Conservation (phyloP, 2,888 invertebrate species). For the Lissonota sp. region DNA sequence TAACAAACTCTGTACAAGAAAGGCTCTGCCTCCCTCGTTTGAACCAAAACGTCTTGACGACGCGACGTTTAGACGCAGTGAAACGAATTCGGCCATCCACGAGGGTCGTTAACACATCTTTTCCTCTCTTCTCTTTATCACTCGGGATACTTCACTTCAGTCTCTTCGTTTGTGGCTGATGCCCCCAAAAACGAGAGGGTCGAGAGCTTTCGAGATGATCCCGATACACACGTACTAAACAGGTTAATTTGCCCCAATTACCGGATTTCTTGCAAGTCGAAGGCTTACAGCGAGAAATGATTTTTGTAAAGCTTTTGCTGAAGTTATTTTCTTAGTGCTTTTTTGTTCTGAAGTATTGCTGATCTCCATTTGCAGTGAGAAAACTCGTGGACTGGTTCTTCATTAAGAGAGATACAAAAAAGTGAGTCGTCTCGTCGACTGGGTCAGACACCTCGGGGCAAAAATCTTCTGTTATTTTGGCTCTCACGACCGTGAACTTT, state of each 20-base stretch:
- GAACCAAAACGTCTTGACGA: slow-evolving; percentile 17
- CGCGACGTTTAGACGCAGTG: slow-evolving; percentile 10
- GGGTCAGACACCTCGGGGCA: slow-evolving; percentile 37
- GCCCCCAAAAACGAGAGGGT: slow-evolving; percentile 29
- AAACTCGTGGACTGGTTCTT: too few relatives aligned
- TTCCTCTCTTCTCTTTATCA: slow-evolving; percentile 7
- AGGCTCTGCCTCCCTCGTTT: neutral
- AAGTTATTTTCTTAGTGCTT: too few relatives aligned
- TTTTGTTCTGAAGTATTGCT: too few relatives aligned
- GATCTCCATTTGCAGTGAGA: too few relatives aligned
- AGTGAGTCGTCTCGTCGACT: slow-evolving; percentile 20
- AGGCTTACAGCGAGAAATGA: neutral
- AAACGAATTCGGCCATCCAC: slow-evolving; percentile 45
- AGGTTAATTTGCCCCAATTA: slow-evolving; percentile 46
- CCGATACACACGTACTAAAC: slow-evolving; percentile 8
- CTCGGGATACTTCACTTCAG: neutral
- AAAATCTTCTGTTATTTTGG: slow-evolving; percentile 41
- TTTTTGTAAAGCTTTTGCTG: too few relatives aligned
- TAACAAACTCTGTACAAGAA: slow-evolving; percentile 3
- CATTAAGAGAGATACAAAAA: neutral
- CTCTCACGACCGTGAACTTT: slow-evolving; percentile 53
- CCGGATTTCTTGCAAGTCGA: neutral
- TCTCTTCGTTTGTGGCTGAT: neutral
- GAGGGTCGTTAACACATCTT: slow-evolving; percentile 40
- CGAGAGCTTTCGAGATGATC: slow-evolving; percentile 25